Conservation (phyloP, 2,113 vertebrate genomes). For the Speoplatyrhinus poulsoni region DNA sequence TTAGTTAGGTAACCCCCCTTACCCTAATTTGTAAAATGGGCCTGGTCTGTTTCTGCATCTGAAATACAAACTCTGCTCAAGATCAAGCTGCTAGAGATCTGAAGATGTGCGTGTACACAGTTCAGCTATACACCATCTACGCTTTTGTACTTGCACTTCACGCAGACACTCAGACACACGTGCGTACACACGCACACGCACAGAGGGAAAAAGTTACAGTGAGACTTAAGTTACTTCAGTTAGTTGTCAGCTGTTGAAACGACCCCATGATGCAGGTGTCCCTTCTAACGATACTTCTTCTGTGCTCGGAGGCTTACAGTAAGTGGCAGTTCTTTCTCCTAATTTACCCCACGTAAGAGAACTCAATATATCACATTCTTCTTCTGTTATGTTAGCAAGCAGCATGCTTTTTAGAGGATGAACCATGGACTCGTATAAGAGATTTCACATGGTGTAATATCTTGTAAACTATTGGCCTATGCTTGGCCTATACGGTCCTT, state of each 20-base stretch:
- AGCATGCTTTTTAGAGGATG: neutral
- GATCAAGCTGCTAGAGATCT: neutral
- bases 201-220: slow-evolving; percentile 11
- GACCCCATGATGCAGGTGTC: slow-evolving; percentile 14
- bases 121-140: neutral
- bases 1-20: no score
- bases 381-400: neutral
- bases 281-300: slow-evolving; percentile 29
- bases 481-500: no score
- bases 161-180: neutral
- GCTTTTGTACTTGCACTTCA: slow-evolving; percentile 15
- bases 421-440: no score
- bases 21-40: no score
- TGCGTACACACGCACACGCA: neutral
- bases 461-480: no score
- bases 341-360: neutral
- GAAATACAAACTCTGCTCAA: no score
- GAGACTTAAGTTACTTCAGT: neutral
- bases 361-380: neutral
- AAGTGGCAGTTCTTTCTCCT: slow-evolving; percentile 20
- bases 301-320: slow-evolving; percentile 41
- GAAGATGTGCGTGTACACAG: neutral
- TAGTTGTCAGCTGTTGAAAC: neutral
- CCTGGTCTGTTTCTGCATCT: no score
- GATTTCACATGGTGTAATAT: no score